These are phyloP conservation scores for Caenorhabditis sp. DNA, from an alignment of 2,888 invertebrate genomes.

Conservation along the genomic window DNA sequence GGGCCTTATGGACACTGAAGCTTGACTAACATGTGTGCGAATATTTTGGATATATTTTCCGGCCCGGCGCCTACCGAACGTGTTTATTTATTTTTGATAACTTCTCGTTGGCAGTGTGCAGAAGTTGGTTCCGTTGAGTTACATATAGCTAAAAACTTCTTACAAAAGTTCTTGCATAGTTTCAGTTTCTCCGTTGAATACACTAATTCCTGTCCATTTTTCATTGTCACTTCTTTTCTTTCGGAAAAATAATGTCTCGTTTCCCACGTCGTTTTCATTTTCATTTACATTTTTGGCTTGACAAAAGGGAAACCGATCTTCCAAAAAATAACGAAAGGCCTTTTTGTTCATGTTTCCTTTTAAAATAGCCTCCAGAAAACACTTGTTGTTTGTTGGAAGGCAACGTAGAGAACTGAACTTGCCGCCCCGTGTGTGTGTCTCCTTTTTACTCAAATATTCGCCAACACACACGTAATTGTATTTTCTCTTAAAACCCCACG, in stretches of 20 bases:
- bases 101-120: not conserved
- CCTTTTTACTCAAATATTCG: conserved; percentile 60
- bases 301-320: too few relatives aligned
- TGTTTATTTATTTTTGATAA: conserved; percentile 43
- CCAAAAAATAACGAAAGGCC: too few relatives aligned
- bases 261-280: conserved; percentile 25
- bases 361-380: conserved; percentile 29
- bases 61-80: not conserved
- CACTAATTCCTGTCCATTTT: conserved; percentile 31
- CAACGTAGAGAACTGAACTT: conserved; percentile 39
- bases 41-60: conserved; percentile 24
- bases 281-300: too few relatives aligned
- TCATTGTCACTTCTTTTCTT: too few relatives aligned
- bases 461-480: conserved; percentile 60
- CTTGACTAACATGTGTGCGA: conserved; percentile 19
- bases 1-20: conserved; percentile 1
- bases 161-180: too few relatives aligned
- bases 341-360: conserved; percentile 23
- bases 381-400: conserved; percentile 37
- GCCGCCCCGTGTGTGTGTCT: conserved; percentile 31
- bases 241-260: not conserved
- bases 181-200: too few relatives aligned
- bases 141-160: too few relatives aligned
- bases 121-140: too few relatives aligned
- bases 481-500: conserved; percentile 42